phyloP scores from a whole-genome alignment of 2,888 invertebrate genomes.

The Rambutsinella grinnellia region DNA sequence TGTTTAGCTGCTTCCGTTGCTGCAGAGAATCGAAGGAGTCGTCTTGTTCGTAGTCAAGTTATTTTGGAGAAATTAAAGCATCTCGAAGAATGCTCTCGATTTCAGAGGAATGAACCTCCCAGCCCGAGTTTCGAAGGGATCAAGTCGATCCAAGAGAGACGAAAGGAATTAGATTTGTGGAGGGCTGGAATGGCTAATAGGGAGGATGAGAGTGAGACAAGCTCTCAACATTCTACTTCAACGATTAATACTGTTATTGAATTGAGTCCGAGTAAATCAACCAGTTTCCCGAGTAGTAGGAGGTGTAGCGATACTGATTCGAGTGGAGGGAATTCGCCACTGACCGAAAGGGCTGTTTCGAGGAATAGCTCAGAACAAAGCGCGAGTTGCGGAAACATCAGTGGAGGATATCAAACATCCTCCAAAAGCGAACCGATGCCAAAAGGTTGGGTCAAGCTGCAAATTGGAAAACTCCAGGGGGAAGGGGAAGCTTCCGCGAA shows the following conservation, averaged over 20 bases:
- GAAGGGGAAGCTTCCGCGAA: conserved; percentile 38
- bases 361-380: conserved; percentile 51
- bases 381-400: conserved; percentile 41
- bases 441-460: conserved; percentile 81
- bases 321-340: conserved; percentile 62
- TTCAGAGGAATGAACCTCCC: conserved; percentile 66
- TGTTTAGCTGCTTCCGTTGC: conserved; percentile 34
- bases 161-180: conserved; percentile 69
- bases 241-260: conserved; percentile 69
- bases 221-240: conserved; percentile 70
- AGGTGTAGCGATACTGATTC: conserved; percentile 64
- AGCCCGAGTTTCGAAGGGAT: conserved; percentile 67
- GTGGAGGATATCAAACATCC: background rate
- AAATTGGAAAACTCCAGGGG: conserved; percentile 79
- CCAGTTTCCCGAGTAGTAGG: conserved; percentile 61
- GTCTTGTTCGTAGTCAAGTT: conserved; percentile 66
- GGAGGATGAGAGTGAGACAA: conserved; percentile 68
- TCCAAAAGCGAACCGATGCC: conserved; percentile 63
- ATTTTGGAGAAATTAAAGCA: conserved; percentile 68
- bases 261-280: conserved; percentile 66
- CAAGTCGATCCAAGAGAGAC: conserved; percentile 68
- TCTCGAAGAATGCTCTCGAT: conserved; percentile 68
- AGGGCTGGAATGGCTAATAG: conserved; percentile 57
- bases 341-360: conserved; percentile 64
- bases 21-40: conserved; percentile 56